These are phyloP conservation scores for Dendroctonus valens DNA, from an alignment of 1,140 invertebrate genomes.

Conservation along the genomic window DNA sequence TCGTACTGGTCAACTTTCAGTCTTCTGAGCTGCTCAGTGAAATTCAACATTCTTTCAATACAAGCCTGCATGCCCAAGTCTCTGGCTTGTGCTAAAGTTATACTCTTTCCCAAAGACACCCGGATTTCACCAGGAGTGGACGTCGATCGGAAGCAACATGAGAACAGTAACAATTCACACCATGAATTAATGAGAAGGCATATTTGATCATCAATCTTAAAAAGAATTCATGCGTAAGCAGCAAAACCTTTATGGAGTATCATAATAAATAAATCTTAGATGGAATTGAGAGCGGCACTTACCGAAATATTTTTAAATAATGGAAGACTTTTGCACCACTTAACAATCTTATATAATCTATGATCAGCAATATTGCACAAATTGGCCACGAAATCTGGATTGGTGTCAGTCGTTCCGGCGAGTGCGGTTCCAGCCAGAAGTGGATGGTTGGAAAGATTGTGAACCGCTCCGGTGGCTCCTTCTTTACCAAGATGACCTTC, in stretches of 20 bases:
- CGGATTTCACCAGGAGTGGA: constrained; percentile 82
- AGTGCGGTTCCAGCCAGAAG: constrained; percentile 57
- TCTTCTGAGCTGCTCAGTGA: constrained; percentile 87
- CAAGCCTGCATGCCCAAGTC: constrained; percentile 65
- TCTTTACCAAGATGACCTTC: constrained; percentile 51
- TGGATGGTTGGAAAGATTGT: constrained; percentile 56
- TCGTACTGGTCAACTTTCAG: constrained; percentile 94
- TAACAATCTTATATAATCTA: constrained; percentile 94
- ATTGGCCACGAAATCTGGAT: constrained; percentile 81
- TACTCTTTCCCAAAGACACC: constrained; percentile 49
- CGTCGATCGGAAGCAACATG: constrained; percentile 88
- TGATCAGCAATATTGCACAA: constrained; percentile 93
- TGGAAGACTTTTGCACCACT: constrained; percentile 97
- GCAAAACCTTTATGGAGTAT: neutral
- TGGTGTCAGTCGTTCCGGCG: constrained; percentile 65
- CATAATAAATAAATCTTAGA: neutral
- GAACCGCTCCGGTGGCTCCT: constrained; percentile 49
- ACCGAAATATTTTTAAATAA: constrained; percentile 95
- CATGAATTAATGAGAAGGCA: constrained; percentile 95
- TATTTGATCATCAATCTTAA: constrained; percentile 93
- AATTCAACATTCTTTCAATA: constrained; percentile 91
- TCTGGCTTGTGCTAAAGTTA: constrained; percentile 54
- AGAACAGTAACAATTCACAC: constrained; percentile 92
- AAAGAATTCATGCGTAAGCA: constrained; percentile 17
- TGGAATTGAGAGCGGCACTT: constrained; percentile 42